Conservation (phyloP, 2,797 vertebrate genomes). For the Chiroxiphia lanceolata region DNA sequence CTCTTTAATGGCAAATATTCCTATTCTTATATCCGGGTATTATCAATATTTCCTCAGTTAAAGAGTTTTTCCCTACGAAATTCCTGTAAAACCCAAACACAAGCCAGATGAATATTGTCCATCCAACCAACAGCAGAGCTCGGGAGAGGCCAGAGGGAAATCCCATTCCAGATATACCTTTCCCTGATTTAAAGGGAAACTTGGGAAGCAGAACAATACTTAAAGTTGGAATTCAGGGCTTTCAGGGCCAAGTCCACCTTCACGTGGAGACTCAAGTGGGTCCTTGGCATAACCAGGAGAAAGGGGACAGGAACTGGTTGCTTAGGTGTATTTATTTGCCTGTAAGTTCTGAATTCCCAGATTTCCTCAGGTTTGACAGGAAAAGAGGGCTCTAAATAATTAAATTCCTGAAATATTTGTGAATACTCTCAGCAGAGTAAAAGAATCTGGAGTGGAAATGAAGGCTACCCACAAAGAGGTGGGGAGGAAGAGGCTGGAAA, state of each 20-base stretch:
- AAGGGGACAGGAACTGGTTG: not conserved
- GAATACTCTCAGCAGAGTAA: not conserved
- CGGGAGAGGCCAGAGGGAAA: not conserved
- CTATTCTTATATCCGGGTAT: not conserved
- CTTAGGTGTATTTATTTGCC: not conserved
- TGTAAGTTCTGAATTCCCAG: not conserved
- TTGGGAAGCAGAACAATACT: not conserved
- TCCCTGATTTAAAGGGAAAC: not conserved
- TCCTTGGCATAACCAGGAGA: not conserved
- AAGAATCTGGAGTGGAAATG: not conserved
- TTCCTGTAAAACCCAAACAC: not conserved
- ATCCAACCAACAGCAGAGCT: rapidly evolving
- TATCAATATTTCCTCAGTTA: not conserved
- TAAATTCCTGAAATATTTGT: not conserved
- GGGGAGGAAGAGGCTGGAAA: not conserved
- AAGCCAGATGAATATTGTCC: not conserved
- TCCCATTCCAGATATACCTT: not conserved
- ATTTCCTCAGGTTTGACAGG: not conserved
- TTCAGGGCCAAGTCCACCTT: not conserved
- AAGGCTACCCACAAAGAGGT: not conserved
- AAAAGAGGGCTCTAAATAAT: not conserved
- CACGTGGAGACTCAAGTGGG: not conserved
- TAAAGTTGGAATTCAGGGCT: not conserved
- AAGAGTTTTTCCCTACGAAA: not conserved
- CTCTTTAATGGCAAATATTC: not conserved